These are phyloP conservation scores for Cladopsammia gracilis DNA, from an alignment of 64 coral and sea anemone genomes.

Conservation along the genomic window DNA sequence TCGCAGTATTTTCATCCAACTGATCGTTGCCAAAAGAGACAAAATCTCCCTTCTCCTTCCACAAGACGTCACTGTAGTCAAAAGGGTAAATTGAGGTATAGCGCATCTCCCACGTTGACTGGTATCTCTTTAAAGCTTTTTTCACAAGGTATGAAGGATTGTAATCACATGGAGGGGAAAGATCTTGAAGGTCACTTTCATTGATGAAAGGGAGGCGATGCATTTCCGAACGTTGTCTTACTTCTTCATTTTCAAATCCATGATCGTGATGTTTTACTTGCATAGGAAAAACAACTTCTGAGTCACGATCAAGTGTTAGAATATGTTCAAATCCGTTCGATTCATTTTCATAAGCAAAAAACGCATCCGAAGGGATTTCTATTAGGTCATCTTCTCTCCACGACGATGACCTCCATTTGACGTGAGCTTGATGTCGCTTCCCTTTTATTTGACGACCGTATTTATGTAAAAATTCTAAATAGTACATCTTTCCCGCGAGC, in stretches of 20 bases:
- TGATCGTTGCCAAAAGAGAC: constrained; percentile 69
- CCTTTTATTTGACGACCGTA: background rate
- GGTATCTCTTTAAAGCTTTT: constrained; percentile 31
- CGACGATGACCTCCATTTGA: constrained; percentile 14
- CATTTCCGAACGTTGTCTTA: background rate
- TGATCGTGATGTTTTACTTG: background rate
- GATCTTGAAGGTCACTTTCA: constrained; percentile 52
- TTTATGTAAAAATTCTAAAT: constrained; percentile 6
- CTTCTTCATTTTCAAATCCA: background rate
- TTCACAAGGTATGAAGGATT: constrained; percentile 59
- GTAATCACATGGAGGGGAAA: constrained; percentile 43
- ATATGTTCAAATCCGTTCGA: background rate
- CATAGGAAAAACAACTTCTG: constrained; percentile 18
- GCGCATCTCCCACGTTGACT: constrained; percentile 41
- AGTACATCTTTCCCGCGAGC: background rate
- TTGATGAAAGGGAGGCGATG: constrained; percentile 46
- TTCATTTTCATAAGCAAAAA: background rate
- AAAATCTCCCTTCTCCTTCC: background rate
- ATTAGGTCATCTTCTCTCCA: background rate
- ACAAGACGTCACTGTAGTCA: constrained; percentile 33
- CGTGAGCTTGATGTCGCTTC: background rate
- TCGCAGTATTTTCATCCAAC: constrained; percentile 47
- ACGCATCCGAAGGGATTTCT: constrained; percentile 9
- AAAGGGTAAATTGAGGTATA: constrained; percentile 58
- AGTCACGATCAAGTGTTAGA: background rate